phyloP scores from a whole-genome alignment of 1,140 invertebrate genomes.

The Drosophila nigromelanica region DNA sequence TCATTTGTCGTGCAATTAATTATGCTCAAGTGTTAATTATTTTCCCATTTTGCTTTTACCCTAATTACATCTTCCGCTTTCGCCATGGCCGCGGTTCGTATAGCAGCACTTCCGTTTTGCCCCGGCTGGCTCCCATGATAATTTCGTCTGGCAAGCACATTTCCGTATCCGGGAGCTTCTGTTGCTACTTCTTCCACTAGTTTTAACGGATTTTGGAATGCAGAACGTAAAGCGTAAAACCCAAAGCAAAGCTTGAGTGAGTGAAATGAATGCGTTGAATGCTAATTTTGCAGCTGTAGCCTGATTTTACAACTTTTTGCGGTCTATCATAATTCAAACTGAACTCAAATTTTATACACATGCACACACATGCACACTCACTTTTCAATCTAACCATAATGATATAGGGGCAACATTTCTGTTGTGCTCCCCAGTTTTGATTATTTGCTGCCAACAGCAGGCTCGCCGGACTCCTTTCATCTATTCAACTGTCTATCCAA shows the following conservation, averaged over 20 bases:
- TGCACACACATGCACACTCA: neutral
- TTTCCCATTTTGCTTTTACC: slow-evolving; percentile 76
- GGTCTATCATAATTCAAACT: slow-evolving; percentile 38
- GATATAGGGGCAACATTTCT: slow-evolving; percentile 14
- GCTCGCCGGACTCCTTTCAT: slow-evolving; percentile 10
- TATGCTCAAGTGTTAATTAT: slow-evolving; percentile 78
- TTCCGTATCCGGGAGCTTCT: slow-evolving; percentile 60
- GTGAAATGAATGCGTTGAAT: slow-evolving; percentile 43
- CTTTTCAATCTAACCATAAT: slow-evolving; percentile 35
- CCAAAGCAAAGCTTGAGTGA: slow-evolving; percentile 33
- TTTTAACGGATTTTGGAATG: slow-evolving; percentile 31
- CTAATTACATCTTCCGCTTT: slow-evolving; percentile 73
- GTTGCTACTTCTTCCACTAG: slow-evolving; percentile 14
- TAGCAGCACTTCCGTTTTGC: slow-evolving; percentile 33
- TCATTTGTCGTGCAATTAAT: slow-evolving; percentile 77
- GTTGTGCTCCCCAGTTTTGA: slow-evolving; percentile 64
- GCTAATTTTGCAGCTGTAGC: slow-evolving; percentile 40
- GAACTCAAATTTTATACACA: neutral
- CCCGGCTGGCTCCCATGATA: slow-evolving; percentile 64
- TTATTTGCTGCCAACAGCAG: slow-evolving; percentile 65
- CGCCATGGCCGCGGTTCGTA: slow-evolving; percentile 23
- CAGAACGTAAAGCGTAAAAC: slow-evolving; percentile 28
- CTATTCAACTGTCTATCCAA: slow-evolving; percentile 23
- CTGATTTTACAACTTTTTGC: slow-evolving; percentile 38
- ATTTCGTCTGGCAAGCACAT: slow-evolving; percentile 74